phyloP scores from a whole-genome alignment of 1,140 invertebrate genomes.

The Atta texana region DNA sequence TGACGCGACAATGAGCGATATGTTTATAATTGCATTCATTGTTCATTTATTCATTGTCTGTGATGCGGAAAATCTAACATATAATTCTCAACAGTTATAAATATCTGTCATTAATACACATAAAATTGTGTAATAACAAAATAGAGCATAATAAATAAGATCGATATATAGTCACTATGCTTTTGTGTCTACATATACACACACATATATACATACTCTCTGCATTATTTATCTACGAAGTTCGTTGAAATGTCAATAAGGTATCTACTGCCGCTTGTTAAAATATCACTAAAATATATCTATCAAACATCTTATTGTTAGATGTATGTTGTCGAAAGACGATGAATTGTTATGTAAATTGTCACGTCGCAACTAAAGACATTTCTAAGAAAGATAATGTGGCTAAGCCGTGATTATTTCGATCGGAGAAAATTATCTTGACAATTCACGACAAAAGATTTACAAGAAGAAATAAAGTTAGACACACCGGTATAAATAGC shows the following conservation, averaged over 20 bases:
- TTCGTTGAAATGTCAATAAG: background rate
- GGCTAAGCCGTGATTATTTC: background rate
- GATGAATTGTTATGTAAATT: constrained; percentile 19
- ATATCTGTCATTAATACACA: background rate
- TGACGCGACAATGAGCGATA: constrained; percentile 13
- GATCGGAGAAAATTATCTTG: constrained; percentile 6
- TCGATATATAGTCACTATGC: background rate
- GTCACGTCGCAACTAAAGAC: background rate
- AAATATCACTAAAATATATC: background rate
- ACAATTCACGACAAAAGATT: constrained; percentile 66
- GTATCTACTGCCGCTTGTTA: background rate
- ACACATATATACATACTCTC: too few relatives aligned
- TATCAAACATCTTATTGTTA: background rate
- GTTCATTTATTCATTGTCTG: background rate
- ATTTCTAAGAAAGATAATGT: constrained; percentile 13
- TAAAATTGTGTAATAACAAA: background rate
- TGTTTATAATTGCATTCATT: constrained; percentile 26
- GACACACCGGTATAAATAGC: constrained; percentile 74
- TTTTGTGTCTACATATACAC: background rate
- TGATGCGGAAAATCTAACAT: constrained; percentile 1
- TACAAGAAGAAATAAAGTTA: constrained; percentile 67
- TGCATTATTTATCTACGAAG: background rate
- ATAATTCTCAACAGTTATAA: background rate
- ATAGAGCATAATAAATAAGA: background rate
- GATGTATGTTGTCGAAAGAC: background rate